Evolutionary conservation across 2,797 vertebrate genomes (phyloP).

Genomic region (Sphenodon punctatus): DNA sequence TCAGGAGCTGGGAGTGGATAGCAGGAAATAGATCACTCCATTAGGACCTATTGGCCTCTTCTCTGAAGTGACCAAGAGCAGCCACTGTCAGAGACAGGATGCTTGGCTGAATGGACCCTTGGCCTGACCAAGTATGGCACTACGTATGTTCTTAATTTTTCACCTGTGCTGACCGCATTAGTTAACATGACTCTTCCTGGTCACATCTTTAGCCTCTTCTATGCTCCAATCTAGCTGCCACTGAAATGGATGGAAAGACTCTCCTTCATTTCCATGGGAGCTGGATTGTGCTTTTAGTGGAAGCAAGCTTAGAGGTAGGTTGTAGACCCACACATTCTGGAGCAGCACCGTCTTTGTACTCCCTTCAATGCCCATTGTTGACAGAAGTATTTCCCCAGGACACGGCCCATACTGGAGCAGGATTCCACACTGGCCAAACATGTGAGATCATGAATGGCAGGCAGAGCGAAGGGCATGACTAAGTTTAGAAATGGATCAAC

Average conservation of each 20-base stretch:
- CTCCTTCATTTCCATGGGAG: no score
- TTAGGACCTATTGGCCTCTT: no score
- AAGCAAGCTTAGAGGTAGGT: background rate
- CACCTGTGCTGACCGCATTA: background rate
- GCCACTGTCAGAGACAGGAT: no score
- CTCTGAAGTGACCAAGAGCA: no score
- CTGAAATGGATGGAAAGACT: no score
- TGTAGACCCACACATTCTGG: no score
- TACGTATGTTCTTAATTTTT: no score
- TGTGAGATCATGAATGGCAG: background rate
- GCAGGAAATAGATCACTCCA: no score
- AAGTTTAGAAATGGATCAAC: background rate
- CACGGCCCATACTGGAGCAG: background rate
- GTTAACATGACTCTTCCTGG: background rate
- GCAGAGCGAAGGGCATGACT: fast-evolving
- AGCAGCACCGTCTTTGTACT: background rate
- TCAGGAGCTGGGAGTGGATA: no score
- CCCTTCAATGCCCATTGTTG: fast-evolving
- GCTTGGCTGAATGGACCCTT: no score
- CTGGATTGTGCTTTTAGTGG: fast-evolving
- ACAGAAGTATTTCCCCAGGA: background rate
- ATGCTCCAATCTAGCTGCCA: no score
- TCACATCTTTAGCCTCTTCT: background rate
- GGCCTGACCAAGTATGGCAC: no score
- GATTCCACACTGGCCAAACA: background rate